Evolutionary conservation across 1,140 invertebrate species (phyloP), one percentile per base, ranked within the genome.

Genomic region (Triops cancriformis): DNA sequence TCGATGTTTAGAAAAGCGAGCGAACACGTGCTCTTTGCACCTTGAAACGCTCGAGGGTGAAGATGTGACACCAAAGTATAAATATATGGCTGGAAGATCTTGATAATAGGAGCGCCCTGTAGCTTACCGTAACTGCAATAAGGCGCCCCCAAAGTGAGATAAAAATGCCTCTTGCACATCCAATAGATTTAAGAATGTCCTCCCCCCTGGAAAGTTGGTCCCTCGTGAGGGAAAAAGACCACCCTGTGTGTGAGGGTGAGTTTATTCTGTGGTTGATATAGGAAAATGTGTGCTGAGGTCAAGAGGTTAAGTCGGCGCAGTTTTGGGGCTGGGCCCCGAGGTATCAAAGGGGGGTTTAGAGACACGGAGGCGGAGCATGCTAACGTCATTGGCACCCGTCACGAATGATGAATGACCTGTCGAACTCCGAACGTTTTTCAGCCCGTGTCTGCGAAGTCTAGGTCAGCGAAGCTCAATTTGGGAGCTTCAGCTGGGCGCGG

Each of bases 381-480:
- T 64, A 64, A 64, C 51, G 51, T 64, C 51, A n/a, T 64, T 64
- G 51, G 51, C 51, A 64, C 51, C 51, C 51, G 51, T 64, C 51
- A 64, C n/a, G 51, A 64, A 64, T 64, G 51, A 64, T 23, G 51
- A 64, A 64, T 64, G 51, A 64, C 51, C 51, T 64, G 51, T 64
- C 51, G 23, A 23, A 23, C 51, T 23, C 51, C n/a, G 6, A 64
- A 64, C 18, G 14, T 64, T 64, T 64, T 14, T 23, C 6, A 64
- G 23, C 18, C 18, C 51, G 23, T 23, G 51, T 64, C 51, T 6
- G 18, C 6, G 14, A 64, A 64, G 51, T 64, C 51, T 37, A 64
- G 51, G 51, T 64, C 51, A 64, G 10, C 51, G 5, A 3, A 64
- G 51, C 51, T 64, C 51, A 10, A 64, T 64, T 23, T 23, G 23